phyloP scores from a whole-genome alignment of 2,797 vertebrate genomes.

The Fringilla coelebs region DNA sequence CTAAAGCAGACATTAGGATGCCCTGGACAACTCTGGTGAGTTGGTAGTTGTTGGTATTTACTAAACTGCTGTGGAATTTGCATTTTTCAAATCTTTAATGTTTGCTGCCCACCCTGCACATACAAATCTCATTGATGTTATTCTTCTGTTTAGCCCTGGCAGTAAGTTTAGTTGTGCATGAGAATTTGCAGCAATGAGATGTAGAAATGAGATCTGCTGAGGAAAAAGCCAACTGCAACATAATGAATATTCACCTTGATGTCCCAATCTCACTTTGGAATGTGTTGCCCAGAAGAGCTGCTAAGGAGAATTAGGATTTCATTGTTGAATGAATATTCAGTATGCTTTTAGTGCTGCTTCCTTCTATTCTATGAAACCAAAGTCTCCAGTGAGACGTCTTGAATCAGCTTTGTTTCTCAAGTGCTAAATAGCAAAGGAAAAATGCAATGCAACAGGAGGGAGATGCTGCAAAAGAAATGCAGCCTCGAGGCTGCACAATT shows the following conservation, averaged over 20 bases:
- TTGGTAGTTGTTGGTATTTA: background rate
- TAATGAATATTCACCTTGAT: slow-evolving; percentile 33
- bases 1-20: background rate
- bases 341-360: background rate
- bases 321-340: slow-evolving; percentile 41
- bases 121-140: background rate
- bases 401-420: slow-evolving; percentile 1
- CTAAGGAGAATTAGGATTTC: slow-evolving; percentile 28
- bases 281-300: background rate
- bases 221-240: background rate
- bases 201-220: background rate
- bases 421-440: background rate
- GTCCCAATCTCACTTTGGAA: slow-evolving; percentile 24
- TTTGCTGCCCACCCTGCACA: background rate
- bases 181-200: background rate
- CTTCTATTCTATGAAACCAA: background rate
- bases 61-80: background rate
- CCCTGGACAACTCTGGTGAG: background rate
- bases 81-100: background rate
- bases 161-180: background rate
- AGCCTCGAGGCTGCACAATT: accelerated
- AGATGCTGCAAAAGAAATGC: background rate
- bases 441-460: background rate
- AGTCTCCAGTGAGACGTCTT: background rate
- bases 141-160: background rate